Evolutionary conservation across 2,888 invertebrate species (phyloP), one percentile per base, ranked within the genome.

Genomic region (Lochmaea capreae): DNA sequence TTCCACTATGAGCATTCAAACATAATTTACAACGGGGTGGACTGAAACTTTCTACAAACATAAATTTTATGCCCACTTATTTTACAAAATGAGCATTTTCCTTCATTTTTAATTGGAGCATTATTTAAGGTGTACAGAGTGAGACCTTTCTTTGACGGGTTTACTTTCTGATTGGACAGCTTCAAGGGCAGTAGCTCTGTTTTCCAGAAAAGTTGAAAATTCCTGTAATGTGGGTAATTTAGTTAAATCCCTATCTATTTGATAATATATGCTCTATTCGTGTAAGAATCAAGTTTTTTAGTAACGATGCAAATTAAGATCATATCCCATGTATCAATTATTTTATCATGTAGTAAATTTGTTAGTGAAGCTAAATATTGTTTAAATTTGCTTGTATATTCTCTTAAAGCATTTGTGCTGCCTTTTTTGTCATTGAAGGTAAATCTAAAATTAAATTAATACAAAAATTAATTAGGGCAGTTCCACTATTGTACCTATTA

Each of bases 211-310:
- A 52, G 14, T 52, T 52, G 14, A 52, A 52, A 52, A 52, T 14
- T 52, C 52, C 4, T 16, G 16, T 52, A 52, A 52, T 16, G 52
- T 52, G 14, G 52, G 52, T 52, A 52, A 16, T 16, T 52, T 52
- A n/a, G 52, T 16, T n/a, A 16, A 5, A 52, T 52, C 52, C 16
- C 52, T 14, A 52, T 52, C 52, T 52, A 52, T 14, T 52, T 52
- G 52, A 52, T 52, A n/a, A n/a, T n/a, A n/a, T n/a, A 52, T n/a
- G 52, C 52, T 52, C 52, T 52, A 52, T 52, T 52, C 5, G 52
- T 52, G n/a, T 49, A 49, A 14, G n/a, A 12, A 14, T 52, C 52
- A 52, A 52, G 52, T 52, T 52, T 52, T 16, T 16, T 52, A 8
- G 52, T n/a, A 16, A 33, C 33, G 8, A 33, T 33, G 33, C 57